phyloP scores from a whole-genome alignment of 23 tunicate species.

The Clavelina lepadiformis region DNA sequence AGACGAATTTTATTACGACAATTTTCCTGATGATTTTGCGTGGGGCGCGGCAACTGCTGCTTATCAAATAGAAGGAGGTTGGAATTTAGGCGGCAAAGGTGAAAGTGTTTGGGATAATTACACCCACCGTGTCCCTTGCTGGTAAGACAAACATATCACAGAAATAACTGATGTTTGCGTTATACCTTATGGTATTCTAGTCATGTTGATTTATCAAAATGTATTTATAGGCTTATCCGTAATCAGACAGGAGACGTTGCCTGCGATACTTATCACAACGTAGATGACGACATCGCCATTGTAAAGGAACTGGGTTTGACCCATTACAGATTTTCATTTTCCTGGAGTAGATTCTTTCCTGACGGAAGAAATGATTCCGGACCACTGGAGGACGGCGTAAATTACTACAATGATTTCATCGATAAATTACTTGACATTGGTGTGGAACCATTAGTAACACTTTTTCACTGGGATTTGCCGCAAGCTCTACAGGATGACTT shows the following conservation, averaged over 20 bases:
- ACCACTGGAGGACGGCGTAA: constrained; percentile 43
- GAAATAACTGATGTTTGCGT: no score
- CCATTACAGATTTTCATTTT: constrained; percentile 67
- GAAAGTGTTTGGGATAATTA: constrained; percentile 87
- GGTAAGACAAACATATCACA: no score
- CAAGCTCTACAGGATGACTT: constrained; percentile 56
- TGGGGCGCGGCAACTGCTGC: constrained; percentile 98
- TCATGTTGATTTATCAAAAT: no score
- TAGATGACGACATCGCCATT: constrained; percentile 52
- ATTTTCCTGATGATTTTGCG: constrained; percentile 81
- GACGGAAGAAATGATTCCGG: constrained; percentile 35
- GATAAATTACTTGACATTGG: constrained; percentile 41
- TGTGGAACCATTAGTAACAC: constrained; percentile 65
- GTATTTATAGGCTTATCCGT: constrained; percentile 31
- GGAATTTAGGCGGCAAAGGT: constrained; percentile 89
- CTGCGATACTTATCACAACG: constrained; percentile 62
- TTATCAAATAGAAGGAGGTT: constrained; percentile 93
- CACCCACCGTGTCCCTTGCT: constrained; percentile 75
- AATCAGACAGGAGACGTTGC: constrained; percentile 76
- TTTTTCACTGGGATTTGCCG: constrained; percentile 87
- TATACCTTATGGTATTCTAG: no score
- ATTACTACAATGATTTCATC: constrained; percentile 67
- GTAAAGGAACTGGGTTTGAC: constrained; percentile 57
- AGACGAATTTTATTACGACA: constrained; percentile 61
- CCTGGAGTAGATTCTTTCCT: constrained; percentile 77